Percentiles rank a stretch among this genome's conserved stretches.
phyloP scores from a whole-genome alignment of 2,113 vertebrate genomes.

The Anoura caudifer region DNA sequence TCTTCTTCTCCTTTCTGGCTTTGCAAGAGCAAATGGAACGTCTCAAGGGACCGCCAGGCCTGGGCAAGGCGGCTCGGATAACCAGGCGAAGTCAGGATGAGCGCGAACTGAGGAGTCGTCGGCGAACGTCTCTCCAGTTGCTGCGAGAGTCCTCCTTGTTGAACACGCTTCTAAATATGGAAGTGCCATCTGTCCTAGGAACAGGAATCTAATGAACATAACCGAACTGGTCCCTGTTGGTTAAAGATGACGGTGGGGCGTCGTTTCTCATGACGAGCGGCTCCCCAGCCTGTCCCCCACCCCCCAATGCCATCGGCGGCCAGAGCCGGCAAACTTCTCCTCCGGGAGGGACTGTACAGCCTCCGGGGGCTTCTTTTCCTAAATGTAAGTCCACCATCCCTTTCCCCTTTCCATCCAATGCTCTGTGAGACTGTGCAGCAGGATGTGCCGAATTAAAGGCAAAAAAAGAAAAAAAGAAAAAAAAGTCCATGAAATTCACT shows the following conservation, averaged over 20 bases:
- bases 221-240: not conserved
- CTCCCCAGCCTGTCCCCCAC: accelerated
- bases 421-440: accelerated
- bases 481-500: not conserved
- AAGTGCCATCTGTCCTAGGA: not conserved
- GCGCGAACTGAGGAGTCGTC: not conserved
- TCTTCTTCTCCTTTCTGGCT: not conserved
- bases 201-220: accelerated
- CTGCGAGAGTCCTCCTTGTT: not conserved
- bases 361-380: accelerated
- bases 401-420: not conserved
- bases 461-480: too few species aligned
- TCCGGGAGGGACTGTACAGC: accelerated
- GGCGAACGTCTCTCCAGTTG: not conserved
- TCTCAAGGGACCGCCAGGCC: not conserved
- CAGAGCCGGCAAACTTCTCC: not conserved
- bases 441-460: accelerated
- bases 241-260: accelerated
- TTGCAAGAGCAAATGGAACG: not conserved
- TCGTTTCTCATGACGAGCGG: not conserved
- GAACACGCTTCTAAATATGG: not conserved
- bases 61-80: not conserved
- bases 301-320: accelerated
- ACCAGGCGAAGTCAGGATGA: not conserved
- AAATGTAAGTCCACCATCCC: not conserved